Percentiles rank a stretch among this genome's conserved stretches.
Conservation (phyloP, 2,888 invertebrate species). For the Lobophora halterata region DNA sequence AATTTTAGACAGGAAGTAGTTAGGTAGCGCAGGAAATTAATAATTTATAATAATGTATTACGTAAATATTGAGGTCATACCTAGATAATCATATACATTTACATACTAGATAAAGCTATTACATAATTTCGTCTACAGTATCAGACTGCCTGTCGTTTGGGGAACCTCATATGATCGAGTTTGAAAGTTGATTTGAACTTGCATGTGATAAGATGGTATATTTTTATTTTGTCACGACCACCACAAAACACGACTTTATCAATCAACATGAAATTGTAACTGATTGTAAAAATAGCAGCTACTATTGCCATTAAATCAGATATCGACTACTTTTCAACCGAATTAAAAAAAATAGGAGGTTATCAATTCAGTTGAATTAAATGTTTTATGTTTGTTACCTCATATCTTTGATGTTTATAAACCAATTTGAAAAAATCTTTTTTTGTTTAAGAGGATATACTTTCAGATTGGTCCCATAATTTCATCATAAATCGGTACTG, state of each 20-base stretch:
- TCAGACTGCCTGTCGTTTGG: constrained; percentile 51
- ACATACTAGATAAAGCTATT: constrained; percentile 26
- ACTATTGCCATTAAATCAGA: too few species aligned
- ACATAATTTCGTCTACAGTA: constrained; percentile 41
- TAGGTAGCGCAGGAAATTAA: constrained; percentile 27
- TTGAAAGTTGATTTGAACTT: constrained; percentile 23
- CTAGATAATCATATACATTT: constrained; percentile 8
- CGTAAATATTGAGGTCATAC: constrained; percentile 19
- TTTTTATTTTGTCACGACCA: too few species aligned
- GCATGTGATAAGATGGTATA: constrained; percentile 10
- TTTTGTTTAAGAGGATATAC: too few species aligned
- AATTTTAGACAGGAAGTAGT: constrained; percentile 13
- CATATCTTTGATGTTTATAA: too few species aligned
- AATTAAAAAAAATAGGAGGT: neutral
- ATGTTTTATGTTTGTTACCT: too few species aligned
- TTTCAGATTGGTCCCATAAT: too few species aligned
- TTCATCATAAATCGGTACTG: too few species aligned
- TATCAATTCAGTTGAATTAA: neutral
- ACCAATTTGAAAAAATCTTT: too few species aligned
- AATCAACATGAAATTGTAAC: too few species aligned
- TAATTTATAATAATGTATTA: constrained; percentile 18
- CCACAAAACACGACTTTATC: too few species aligned
- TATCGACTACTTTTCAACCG: neutral
- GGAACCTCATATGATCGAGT: constrained; percentile 23
- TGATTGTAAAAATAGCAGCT: too few species aligned